Evolutionary conservation across 1,140 invertebrate genomes (phyloP).

Genomic region (Holotrichia oblita): DNA sequence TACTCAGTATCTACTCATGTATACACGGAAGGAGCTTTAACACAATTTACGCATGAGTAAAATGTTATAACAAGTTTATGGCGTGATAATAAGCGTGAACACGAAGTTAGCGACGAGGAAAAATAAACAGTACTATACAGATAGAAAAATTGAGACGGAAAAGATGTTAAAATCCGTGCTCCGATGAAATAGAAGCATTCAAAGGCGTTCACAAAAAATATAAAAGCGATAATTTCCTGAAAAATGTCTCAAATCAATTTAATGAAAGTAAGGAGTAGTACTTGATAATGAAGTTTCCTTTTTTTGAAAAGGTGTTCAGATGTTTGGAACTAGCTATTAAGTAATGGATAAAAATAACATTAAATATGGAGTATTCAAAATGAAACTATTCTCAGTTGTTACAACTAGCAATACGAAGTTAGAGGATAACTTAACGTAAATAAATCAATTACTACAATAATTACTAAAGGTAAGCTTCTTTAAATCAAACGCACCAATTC

Average conservation of each 20-base stretch:
- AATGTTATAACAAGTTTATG: constrained; percentile 5
- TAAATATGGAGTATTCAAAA: no score
- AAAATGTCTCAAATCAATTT: background rate
- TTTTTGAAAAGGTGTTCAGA: no score
- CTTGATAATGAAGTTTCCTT: no score
- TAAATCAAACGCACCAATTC: no score
- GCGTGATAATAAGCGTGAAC: constrained; percentile 15
- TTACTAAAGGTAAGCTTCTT: no score
- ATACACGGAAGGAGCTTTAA: background rate
- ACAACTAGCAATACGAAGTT: no score
- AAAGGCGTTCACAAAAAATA: background rate
- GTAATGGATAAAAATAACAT: no score
- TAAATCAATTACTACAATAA: no score
- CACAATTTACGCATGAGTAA: background rate
- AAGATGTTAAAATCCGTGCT: background rate
- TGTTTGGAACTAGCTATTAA: no score
- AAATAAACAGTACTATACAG: background rate
- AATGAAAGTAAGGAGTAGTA: no score
- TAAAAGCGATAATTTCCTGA: background rate
- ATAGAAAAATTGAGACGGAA: background rate
- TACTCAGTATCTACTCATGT: background rate
- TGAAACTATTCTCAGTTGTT: no score
- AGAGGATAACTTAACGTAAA: no score
- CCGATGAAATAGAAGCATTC: background rate
- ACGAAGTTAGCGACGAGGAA: background rate